These are phyloP conservation scores for Ceratothoa steindachneri DNA, from an alignment of 2,888 invertebrate genomes.

Conservation along the genomic window DNA sequence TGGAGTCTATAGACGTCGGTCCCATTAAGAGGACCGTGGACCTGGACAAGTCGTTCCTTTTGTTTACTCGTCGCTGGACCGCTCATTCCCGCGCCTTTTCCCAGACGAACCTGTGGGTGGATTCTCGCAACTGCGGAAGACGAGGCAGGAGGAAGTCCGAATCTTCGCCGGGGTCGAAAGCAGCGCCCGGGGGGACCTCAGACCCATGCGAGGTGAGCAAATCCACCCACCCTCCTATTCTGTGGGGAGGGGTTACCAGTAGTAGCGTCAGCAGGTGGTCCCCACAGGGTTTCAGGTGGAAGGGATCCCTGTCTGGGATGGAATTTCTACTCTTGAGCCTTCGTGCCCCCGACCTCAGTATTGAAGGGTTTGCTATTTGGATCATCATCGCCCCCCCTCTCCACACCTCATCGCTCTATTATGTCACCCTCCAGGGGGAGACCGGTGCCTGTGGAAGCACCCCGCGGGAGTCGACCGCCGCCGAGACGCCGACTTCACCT, in stretches of 20 bases:
- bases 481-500: constrained; percentile 69
- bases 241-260: not conserved
- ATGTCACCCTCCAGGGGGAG: constrained; percentile 68
- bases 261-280: not conserved
- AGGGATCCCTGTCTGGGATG: not conserved
- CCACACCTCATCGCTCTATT: no score
- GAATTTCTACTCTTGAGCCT: no score
- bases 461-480: constrained; percentile 66
- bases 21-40: no score
- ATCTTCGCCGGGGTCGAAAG: constrained; percentile 75
- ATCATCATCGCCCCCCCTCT: no score
- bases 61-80: no score
- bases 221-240: not conserved
- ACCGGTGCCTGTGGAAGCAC: constrained; percentile 70
- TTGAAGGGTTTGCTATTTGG: no score
- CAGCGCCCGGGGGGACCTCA: constrained; percentile 74
- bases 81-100: no score
- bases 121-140: constrained; percentile 68
- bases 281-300: not conserved
- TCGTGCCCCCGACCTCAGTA: no score
- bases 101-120: constrained; percentile 74
- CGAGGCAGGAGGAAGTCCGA: constrained; percentile 66
- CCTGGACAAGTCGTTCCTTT: no score
- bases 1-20: no score
- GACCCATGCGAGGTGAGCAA: constrained; percentile 66